Evolutionary conservation across 2,113 vertebrate species (phyloP).

Genomic region (Mus spicilegus): DNA sequence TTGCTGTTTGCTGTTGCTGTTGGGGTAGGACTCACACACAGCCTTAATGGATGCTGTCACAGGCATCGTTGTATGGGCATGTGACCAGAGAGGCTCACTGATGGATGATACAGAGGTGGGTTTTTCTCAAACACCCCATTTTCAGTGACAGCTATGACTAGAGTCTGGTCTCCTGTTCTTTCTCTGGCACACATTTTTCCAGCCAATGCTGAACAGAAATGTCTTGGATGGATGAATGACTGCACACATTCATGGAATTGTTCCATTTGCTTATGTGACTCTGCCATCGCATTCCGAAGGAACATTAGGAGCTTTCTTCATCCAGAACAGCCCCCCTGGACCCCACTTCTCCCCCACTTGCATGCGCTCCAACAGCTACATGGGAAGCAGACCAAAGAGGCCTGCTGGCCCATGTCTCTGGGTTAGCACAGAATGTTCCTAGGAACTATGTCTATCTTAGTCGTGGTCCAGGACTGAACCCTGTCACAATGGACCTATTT

Average conservation of each 20-base stretch:
- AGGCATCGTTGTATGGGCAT: neutral
- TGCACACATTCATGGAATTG: neutral
- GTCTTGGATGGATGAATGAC: neutral
- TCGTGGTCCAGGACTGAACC: neutral
- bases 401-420: neutral
- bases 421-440: neutral
- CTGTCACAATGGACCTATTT: neutral
- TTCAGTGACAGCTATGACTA: neutral
- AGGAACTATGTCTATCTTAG: neutral
- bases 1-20: neutral
- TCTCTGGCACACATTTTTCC: neutral
- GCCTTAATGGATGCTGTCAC: neutral
- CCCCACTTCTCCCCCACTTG: neutral
- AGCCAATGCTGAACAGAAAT: neutral
- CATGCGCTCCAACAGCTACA: neutral
- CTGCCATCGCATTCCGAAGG: neutral
- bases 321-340: neutral
- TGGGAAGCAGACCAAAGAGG: neutral
- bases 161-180: neutral
- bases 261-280: neutral
- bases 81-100: neutral
- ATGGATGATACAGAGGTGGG: neutral
- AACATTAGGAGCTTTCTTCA: neutral
- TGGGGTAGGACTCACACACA: neutral
- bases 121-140: neutral